Percentiles rank a stretch among this genome's conserved stretches.
Evolutionary conservation across 2,888 invertebrate species (phyloP).

Genomic region (Drosophila setosimentum): DNA sequence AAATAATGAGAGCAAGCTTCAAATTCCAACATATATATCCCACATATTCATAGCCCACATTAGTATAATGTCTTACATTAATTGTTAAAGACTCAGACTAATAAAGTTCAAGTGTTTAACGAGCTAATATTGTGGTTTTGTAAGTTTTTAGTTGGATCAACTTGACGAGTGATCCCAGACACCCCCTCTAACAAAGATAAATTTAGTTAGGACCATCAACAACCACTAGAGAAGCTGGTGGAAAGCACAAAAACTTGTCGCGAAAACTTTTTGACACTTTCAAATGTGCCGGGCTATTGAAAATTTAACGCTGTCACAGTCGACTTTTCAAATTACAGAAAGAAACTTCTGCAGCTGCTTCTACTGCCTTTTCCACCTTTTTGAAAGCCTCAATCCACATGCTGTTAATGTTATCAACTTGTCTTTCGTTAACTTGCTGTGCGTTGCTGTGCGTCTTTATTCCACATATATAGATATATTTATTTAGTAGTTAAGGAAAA

Average conservation of each 20-base stretch:
- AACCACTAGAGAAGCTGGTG: constrained; percentile 19
- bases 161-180: not conserved
- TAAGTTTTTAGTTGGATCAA: not conserved
- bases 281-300: constrained; percentile 70
- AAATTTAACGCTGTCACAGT: constrained; percentile 67
- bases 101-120: not conserved
- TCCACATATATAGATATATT: not conserved
- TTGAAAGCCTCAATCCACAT: not conserved
- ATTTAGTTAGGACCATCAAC: constrained; percentile 20
- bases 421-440: constrained; percentile 20
- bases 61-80: not conserved
- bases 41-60: not conserved
- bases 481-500: not conserved
- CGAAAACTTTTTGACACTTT: constrained; percentile 75
- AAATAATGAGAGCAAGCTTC: not conserved
- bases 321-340: constrained; percentile 59
- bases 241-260: constrained; percentile 47
- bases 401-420: constrained; percentile 22
- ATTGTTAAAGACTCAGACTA: not conserved
- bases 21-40: not conserved
- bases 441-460: not conserved
- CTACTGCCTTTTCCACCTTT: constrained; percentile 11
- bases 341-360: constrained; percentile 40
- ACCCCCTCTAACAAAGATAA: not conserved
- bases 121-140: not conserved